These are phyloP conservation scores for Salvelinus sp. DNA, from an alignment of 2,113 vertebrate species.

Conservation along the genomic window DNA sequence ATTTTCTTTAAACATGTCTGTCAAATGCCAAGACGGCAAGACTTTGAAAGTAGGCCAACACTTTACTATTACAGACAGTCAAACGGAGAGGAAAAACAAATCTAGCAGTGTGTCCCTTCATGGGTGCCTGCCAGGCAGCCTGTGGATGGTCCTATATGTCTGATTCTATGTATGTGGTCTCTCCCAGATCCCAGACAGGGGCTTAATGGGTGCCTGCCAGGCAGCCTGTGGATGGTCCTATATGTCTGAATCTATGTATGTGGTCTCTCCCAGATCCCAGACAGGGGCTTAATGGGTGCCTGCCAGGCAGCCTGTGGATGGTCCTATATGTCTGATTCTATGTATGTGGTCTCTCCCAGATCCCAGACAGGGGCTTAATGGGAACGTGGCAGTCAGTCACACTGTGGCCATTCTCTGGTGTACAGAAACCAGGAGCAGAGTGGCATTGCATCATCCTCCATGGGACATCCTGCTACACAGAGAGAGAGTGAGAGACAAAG, in stretches of 20 bases:
- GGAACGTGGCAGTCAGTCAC: not conserved
- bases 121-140: not conserved
- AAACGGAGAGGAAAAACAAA: not conserved
- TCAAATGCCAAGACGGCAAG: conserved; percentile 24
- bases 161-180: not conserved
- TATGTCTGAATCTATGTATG: not conserved
- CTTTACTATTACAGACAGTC: conserved; percentile 18
- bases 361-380: not conserved
- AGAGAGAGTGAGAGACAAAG: not conserved
- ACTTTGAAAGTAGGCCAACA: conserved; percentile 58
- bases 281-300: not conserved
- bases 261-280: not conserved
- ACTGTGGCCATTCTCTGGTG: not conserved
- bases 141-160: not conserved
- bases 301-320: not conserved
- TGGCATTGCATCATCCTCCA: conserved; percentile 5
- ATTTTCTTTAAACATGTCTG: conserved; percentile 57
- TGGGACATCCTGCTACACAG: conserved; percentile 9
- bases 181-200: not conserved
- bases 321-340: not conserved
- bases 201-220: not conserved
- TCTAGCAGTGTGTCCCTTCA: not conserved
- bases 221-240: not conserved
- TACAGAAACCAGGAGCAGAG: not conserved
- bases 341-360: not conserved